Percentiles rank a stretch among this genome's conserved stretches.
Conservation (phyloP, 2,888 invertebrate species). For the Drosophila aldrichi region DNA sequence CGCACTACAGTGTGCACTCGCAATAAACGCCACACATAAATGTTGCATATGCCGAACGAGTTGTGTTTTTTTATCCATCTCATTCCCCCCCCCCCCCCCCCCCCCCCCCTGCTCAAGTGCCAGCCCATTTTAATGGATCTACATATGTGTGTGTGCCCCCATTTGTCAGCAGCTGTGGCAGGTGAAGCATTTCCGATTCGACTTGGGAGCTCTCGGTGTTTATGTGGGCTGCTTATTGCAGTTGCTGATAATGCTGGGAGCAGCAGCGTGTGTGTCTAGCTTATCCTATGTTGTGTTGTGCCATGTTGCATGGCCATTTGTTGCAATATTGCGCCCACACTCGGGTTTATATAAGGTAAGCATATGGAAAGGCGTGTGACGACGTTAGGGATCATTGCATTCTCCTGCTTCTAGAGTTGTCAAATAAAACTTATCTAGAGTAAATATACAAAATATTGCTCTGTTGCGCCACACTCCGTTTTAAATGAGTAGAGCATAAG, state of each 20-base stretch:
- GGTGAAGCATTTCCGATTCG: slow-evolving; percentile 26
- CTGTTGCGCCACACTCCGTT: too few species aligned
- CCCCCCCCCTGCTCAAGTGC: not conserved
- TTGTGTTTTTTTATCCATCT: slow-evolving; percentile 33
- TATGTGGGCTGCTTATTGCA: slow-evolving; percentile 6
- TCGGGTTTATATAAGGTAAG: not conserved
- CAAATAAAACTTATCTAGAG: too few species aligned
- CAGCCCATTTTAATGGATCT: slow-evolving; percentile 60
- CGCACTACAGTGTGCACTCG: slow-evolving; percentile 23
- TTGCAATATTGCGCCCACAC: not conserved
- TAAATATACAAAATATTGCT: too few species aligned
- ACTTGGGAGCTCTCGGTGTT: slow-evolving; percentile 6
- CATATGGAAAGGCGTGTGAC: not conserved
- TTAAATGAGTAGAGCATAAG: too few species aligned
- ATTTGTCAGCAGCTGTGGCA: slow-evolving; percentile 50
- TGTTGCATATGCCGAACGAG: slow-evolving; percentile 64
- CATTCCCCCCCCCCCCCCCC: not conserved
- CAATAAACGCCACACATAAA: slow-evolving; percentile 59
- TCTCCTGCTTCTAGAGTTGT: too few species aligned
- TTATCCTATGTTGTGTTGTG: slow-evolving; percentile 40
- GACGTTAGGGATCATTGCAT: too few species aligned
- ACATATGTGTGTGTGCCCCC: slow-evolving; percentile 43
- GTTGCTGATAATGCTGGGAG: slow-evolving; percentile 23
- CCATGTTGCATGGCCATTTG: slow-evolving; percentile 21
- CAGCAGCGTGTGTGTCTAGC: slow-evolving; percentile 32